These are phyloP conservation scores for Lobophora halterata DNA, from an alignment of 2,888 invertebrate species.

Conservation along the genomic window DNA sequence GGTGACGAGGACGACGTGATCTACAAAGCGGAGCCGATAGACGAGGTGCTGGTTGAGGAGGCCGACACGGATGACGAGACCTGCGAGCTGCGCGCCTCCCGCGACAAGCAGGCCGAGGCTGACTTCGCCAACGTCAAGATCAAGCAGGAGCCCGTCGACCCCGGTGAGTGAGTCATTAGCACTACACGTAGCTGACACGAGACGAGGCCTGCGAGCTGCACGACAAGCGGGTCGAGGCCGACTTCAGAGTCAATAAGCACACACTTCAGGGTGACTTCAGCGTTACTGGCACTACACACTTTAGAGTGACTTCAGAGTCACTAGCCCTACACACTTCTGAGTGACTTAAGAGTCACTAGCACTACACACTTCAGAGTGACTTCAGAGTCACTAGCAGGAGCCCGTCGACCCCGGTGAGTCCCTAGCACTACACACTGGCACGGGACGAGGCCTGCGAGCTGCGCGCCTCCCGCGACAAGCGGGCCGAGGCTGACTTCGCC, in stretches of 20 bases:
- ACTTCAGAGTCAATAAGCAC: conserved; percentile 78
- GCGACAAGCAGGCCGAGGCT: conserved; percentile 50
- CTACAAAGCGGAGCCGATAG: conserved; percentile 84
- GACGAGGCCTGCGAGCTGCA: conserved; percentile 65
- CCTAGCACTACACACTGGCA: too few species aligned
- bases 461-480: conserved; percentile 51
- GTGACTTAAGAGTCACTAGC: too few species aligned
- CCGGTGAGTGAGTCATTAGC: too few species aligned
- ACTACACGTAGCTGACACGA: conserved; percentile 81
- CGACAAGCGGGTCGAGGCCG: conserved; percentile 49
- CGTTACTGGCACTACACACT: too few species aligned
- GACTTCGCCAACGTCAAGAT: conserved; percentile 79
- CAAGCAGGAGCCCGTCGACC: conserved; percentile 86
- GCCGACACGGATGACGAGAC: conserved; percentile 82
- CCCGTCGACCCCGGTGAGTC: conserved; percentile 85
- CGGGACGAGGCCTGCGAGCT: conserved; percentile 71
- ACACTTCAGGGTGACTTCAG: too few species aligned
- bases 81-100: conserved; percentile 41
- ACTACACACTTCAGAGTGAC: too few species aligned
- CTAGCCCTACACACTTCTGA: too few species aligned
- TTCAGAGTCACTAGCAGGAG: too few species aligned
- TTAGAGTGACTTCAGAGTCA: too few species aligned
- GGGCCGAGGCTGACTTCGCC: conserved; percentile 53
- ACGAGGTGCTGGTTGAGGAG: conserved; percentile 83
- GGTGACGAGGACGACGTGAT: conserved; percentile 86